Percentiles rank a stretch among this genome's conserved stretches.
These are phyloP conservation scores for Eupithecia pulchellata DNA, from an alignment of 2,888 invertebrate genomes.

Conservation along the genomic window DNA sequence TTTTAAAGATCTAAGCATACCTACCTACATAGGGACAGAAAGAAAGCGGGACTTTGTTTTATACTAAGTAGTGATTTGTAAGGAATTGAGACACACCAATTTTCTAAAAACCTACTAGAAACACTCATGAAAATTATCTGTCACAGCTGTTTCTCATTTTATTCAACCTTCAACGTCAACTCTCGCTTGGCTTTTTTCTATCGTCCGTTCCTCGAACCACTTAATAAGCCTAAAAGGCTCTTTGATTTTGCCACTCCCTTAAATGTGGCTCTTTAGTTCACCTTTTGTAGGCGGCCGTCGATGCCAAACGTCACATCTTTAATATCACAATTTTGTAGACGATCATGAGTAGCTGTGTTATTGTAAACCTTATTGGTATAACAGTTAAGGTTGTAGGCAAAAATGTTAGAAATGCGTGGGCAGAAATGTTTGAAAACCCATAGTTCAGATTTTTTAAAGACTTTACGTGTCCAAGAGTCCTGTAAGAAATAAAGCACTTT, in stretches of 20 bases:
- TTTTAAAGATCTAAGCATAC: too few relatives aligned
- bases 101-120: not conserved
- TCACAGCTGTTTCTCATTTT: not conserved
- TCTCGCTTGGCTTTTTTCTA: slow-evolving; percentile 25
- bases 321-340: slow-evolving; percentile 38
- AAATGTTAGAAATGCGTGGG: not conserved
- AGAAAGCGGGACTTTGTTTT: too few relatives aligned
- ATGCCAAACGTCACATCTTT: slow-evolving; percentile 60
- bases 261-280: slow-evolving; percentile 68
- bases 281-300: slow-evolving; percentile 67
- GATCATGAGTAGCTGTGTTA: not conserved
- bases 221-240: slow-evolving; percentile 78
- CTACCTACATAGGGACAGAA: too few relatives aligned
- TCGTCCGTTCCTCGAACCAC: slow-evolving; percentile 52
- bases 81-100: not conserved
- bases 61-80: not conserved
- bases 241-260: slow-evolving; percentile 70
- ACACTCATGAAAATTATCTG: not conserved
- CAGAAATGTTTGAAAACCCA: too few relatives aligned
- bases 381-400: not conserved
- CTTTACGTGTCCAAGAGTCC: too few relatives aligned
- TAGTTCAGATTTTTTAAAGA: not conserved
- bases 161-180: not conserved
- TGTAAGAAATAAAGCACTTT: too few relatives aligned
- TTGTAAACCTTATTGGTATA: not conserved